Evolutionary conservation across 1,140 invertebrate species (phyloP).

Genomic region (Trachymyrmex cornetzi): DNA sequence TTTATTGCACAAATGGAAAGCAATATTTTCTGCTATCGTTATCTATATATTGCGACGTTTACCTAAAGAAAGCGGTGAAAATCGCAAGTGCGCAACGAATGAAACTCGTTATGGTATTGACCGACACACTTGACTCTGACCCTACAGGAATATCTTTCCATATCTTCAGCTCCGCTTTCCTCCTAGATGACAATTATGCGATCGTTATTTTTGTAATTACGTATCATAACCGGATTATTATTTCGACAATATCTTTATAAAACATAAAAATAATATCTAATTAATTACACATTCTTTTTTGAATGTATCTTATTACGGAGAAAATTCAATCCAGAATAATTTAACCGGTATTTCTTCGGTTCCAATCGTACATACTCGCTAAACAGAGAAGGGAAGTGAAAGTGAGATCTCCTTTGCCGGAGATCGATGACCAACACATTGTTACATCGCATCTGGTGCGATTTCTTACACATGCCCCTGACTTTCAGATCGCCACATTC

Average conservation of each 20-base stretch:
- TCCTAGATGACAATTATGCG: conserved; percentile 38
- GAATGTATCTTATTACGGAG: background rate
- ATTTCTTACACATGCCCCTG: conserved; percentile 57
- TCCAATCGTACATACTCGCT: background rate
- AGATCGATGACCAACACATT: conserved; percentile 71
- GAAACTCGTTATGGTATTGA: conserved; percentile 75
- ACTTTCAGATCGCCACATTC: conserved; percentile 79
- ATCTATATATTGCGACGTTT: conserved; percentile 8
- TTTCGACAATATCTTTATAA: background rate
- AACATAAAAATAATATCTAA: background rate
- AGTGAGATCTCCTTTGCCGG: conserved; percentile 79
- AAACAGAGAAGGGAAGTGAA: conserved; percentile 77
- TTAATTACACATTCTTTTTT: background rate
- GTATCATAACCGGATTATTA: background rate
- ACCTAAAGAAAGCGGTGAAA: conserved; percentile 81
- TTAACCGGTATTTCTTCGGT: background rate
- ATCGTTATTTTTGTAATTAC: background rate
- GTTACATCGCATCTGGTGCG: conserved; percentile 48
- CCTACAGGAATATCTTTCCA: conserved; percentile 45
- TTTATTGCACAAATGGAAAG: conserved; percentile 8
- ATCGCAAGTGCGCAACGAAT: conserved; percentile 60
- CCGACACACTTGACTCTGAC: conserved; percentile 47
- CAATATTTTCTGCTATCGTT: conserved; percentile 7
- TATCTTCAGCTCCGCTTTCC: background rate
- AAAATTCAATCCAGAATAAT: background rate